A percentile compares a stretch with the other conserved stretches of the same genome.
Evolutionary conservation across 2,888 invertebrate genomes (phyloP).

Genomic region (Eugnorisma glareosa): DNA sequence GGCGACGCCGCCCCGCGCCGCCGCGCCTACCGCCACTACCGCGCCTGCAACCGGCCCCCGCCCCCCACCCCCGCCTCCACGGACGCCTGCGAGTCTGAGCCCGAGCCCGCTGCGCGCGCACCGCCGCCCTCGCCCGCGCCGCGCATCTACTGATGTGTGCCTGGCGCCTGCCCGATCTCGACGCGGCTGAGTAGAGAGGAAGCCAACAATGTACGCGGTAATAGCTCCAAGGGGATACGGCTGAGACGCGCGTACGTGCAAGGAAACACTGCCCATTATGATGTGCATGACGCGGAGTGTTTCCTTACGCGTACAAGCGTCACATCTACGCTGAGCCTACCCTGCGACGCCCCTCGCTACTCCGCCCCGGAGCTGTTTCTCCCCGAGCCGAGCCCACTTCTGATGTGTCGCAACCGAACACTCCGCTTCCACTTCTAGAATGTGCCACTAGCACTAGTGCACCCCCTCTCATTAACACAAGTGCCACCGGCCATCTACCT

Average conservation of each 20-base stretch:
- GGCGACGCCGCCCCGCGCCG: constrained; percentile 93
- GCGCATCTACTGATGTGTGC: constrained; percentile 63
- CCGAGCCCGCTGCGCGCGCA: constrained; percentile 94
- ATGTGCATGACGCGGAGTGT: too few relatives aligned
- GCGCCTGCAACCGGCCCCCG: constrained; percentile 96
- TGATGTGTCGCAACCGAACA: not conserved
- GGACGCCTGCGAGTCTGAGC: constrained; percentile 97
- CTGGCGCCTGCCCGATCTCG: too few relatives aligned
- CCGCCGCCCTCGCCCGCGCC: constrained; percentile 97
- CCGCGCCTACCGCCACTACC: constrained; percentile 94
- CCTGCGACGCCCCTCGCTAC: too few relatives aligned
- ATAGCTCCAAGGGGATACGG: too few relatives aligned
- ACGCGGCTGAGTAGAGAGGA: too few relatives aligned
- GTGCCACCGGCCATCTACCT: not conserved
- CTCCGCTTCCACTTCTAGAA: not conserved
- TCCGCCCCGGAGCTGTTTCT: too few relatives aligned
- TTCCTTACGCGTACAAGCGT: too few relatives aligned
- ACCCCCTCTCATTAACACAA: not conserved
- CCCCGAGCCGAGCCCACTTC: not conserved
- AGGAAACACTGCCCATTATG: too few relatives aligned
- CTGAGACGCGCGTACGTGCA: too few relatives aligned
- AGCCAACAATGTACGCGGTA: too few relatives aligned
- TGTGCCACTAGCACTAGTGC: not conserved
- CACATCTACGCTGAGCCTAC: too few relatives aligned
- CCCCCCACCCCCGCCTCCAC: constrained; percentile 99